Evolutionary conservation across 2,113 vertebrate genomes (phyloP).

Genomic region (Passer montanus): DNA sequence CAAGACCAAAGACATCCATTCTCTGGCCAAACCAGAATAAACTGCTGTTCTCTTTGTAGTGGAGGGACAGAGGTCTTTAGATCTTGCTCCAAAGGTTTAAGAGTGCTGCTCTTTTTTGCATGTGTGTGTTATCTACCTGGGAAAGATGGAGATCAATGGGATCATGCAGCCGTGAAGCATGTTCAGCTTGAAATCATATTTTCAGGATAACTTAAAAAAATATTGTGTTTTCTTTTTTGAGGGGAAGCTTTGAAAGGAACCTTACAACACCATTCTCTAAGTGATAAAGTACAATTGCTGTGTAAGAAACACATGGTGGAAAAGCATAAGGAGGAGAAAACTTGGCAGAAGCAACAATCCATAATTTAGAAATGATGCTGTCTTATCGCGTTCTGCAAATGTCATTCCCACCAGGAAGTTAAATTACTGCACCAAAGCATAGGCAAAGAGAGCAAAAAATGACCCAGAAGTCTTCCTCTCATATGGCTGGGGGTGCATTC

Average conservation of each 20-base stretch:
- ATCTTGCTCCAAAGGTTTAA: background rate
- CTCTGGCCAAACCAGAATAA: background rate
- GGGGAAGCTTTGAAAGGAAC: constrained; percentile 31
- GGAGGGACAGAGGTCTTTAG: background rate
- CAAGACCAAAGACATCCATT: background rate
- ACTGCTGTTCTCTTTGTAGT: background rate
- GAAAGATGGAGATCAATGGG: constrained; percentile 41
- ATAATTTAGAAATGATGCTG: background rate
- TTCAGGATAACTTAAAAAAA: constrained; percentile 55
- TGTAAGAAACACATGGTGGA: background rate
- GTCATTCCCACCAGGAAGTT: background rate
- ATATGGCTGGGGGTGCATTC: background rate
- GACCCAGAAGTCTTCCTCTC: background rate
- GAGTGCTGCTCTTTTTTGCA: background rate
- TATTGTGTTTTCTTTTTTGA: constrained; percentile 22
- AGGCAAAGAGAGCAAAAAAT: background rate
- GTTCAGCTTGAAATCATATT: constrained; percentile 26
- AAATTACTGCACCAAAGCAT: background rate
- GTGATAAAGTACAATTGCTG: background rate
- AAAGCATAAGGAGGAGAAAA: constrained; percentile 15
- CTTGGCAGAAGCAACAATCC: constrained; percentile 9
- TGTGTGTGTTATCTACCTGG: background rate
- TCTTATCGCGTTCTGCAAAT: background rate
- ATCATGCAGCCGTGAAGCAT: constrained; percentile 34
- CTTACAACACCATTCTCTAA: background rate